Conservation (phyloP, 2,888 invertebrate species). For the Anticlea derivata region DNA sequence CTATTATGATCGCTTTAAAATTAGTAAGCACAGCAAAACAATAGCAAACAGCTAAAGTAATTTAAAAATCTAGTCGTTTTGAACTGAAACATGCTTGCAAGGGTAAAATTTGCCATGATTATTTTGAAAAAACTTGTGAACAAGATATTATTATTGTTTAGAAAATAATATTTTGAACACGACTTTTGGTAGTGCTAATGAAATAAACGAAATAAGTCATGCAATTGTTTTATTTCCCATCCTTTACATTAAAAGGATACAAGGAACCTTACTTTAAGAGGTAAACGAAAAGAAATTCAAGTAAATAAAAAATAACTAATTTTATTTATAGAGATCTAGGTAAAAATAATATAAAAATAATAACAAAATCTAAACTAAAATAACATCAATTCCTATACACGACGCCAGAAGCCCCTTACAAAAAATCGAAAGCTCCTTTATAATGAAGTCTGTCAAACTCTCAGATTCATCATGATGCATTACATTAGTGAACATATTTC, state of each 20-base stretch:
- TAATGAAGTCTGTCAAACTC: constrained; percentile 66
- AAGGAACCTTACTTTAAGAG: too few species aligned
- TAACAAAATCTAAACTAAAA: constrained; percentile 55
- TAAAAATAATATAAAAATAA: constrained; percentile 23
- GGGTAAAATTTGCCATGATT: constrained; percentile 59
- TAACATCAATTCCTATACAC: constrained; percentile 72
- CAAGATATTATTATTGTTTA: constrained; percentile 60
- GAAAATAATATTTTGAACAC: constrained; percentile 70
- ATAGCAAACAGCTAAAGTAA: constrained; percentile 8
- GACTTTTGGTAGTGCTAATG: constrained; percentile 47
- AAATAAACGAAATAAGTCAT: constrained; percentile 7
- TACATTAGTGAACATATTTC: constrained; percentile 64
- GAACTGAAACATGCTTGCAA: constrained; percentile 34
- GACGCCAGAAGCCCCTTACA: constrained; percentile 71
- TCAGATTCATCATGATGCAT: constrained; percentile 52
- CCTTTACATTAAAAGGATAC: neutral
- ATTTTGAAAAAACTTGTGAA: constrained; percentile 63
- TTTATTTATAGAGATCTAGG: constrained; percentile 7
- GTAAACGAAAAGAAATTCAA: constrained; percentile 36
- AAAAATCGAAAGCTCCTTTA: constrained; percentile 66
- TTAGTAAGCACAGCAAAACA: neutral
- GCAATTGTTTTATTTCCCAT: neutral
- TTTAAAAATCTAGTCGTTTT: constrained; percentile 34
- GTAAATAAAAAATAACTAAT: constrained; percentile 34
- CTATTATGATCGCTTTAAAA: too few species aligned